These are phyloP conservation scores for Zoanthus sociatus DNA, from an alignment of 92 coral and sea anemone genomes.

Conservation along the genomic window DNA sequence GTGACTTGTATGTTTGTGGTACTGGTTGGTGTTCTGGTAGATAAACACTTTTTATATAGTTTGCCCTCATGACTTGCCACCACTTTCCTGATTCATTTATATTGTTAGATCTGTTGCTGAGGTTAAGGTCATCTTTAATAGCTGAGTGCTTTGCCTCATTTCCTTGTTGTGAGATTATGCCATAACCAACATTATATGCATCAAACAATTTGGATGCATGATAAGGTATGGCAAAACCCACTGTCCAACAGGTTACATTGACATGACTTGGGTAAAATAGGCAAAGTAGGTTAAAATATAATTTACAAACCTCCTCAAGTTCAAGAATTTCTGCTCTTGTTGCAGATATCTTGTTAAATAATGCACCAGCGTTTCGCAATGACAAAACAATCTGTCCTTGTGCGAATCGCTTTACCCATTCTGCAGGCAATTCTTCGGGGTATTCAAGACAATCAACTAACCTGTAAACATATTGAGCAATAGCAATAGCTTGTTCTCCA, in stretches of 20 bases:
- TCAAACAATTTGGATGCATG: constrained; percentile 49
- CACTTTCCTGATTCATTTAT: constrained; percentile 5
- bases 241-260: constrained; percentile 73
- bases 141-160: constrained; percentile 13
- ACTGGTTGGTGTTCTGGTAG: constrained; percentile 9
- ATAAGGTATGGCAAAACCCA: constrained; percentile 71
- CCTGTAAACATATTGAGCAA: constrained; percentile 35
- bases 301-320: constrained; percentile 65
- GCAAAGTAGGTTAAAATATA: constrained; percentile 64
- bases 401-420: constrained; percentile 29
- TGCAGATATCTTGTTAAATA: constrained; percentile 55
- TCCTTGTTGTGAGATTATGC: not conserved
- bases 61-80: not conserved
- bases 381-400: constrained; percentile 43
- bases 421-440: constrained; percentile 23
- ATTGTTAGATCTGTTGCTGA: constrained; percentile 3
- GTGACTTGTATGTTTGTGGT: constrained; percentile 8
- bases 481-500: constrained; percentile 59
- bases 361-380: constrained; percentile 48
- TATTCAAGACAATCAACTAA: constrained; percentile 27
- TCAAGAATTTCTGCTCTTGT: constrained; percentile 54
- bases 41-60: constrained; percentile 1
- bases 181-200: constrained; percentile 9
- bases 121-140: constrained; percentile 12
- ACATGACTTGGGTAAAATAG: constrained; percentile 65